Percentiles rank a stretch among this genome's conserved stretches.
Evolutionary conservation across 1,140 invertebrate genomes (phyloP).

Genomic region (Acromyrmex charruanus): DNA sequence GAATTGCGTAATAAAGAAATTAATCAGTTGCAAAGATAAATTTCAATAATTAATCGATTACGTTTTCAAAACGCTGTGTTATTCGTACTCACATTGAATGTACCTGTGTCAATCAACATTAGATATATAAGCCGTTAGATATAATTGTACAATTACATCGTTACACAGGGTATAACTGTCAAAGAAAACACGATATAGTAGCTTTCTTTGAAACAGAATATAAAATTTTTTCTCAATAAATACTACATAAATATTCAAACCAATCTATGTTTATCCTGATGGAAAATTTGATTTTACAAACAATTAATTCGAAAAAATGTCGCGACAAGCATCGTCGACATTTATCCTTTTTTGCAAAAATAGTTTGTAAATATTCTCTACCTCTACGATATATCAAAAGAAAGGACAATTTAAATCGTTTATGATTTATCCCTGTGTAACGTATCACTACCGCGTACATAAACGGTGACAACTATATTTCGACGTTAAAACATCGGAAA

Average conservation of each 20-base stretch:
- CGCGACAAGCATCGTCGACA: neutral
- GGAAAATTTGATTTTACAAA: neutral
- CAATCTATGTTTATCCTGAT: neutral
- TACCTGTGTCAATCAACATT: constrained; percentile 54
- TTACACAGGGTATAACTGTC: constrained; percentile 14
- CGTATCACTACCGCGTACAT: neutral
- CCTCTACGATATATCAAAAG: neutral
- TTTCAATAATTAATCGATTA: constrained; percentile 30
- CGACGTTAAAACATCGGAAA: constrained; percentile 22
- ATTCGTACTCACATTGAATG: constrained; percentile 43
- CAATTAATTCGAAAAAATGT: constrained; percentile 4
- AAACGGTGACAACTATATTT: constrained; percentile 32
- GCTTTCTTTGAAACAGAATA: neutral
- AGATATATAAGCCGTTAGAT: constrained; percentile 29
- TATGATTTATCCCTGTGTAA: constrained; percentile 16
- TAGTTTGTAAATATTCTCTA: neutral
- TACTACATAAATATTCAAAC: neutral
- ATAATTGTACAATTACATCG: constrained; percentile 40
- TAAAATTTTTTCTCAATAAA: neutral
- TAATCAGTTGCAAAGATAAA: constrained; percentile 4
- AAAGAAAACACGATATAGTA: neutral
- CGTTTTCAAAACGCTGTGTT: constrained; percentile 6
- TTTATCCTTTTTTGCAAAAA: neutral
- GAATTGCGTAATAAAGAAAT: constrained; percentile 19
- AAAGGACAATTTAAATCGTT: constrained; percentile 4